Conservation (phyloP, 2,797 vertebrate genomes). For the Sarcoramphus papa region DNA sequence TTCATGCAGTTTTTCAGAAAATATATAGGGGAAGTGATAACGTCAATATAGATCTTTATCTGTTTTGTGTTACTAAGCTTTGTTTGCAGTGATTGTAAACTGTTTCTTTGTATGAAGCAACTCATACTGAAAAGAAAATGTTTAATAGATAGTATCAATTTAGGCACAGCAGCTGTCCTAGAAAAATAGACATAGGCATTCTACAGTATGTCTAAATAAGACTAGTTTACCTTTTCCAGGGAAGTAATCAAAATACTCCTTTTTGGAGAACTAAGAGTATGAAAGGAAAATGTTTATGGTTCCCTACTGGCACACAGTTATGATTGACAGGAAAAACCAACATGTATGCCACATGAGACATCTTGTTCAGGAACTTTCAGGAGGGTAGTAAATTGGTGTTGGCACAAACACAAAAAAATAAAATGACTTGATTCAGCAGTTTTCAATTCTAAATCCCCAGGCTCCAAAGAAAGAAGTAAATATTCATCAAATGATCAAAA, state of each 20-base stretch:
- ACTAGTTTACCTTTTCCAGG: conserved; percentile 68
- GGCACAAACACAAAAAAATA: conserved; percentile 83
- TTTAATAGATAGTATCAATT: conserved; percentile 61
- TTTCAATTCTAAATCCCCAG: conserved; percentile 77
- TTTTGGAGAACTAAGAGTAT: conserved; percentile 70
- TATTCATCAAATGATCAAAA: conserved; percentile 88
- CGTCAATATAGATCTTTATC: conserved; percentile 40
- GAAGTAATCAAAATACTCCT: conserved; percentile 77
- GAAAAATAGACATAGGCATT: conserved; percentile 52
- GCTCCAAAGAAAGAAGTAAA: conserved; percentile 79
- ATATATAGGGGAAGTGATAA: neutral
- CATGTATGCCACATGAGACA: conserved; percentile 76
- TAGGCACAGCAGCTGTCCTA: conserved; percentile 14
- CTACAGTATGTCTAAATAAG: conserved; percentile 59
- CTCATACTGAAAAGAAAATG: conserved; percentile 49
- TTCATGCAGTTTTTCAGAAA: conserved; percentile 46
- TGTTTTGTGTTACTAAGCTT: conserved; percentile 17
- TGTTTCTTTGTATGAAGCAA: conserved; percentile 36
- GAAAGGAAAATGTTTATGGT: conserved; percentile 78
- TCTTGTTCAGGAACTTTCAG: conserved; percentile 80
- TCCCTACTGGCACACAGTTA: conserved; percentile 73
- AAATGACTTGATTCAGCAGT: conserved; percentile 87
- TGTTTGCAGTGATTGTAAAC: conserved; percentile 43
- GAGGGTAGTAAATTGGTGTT: conserved; percentile 82
- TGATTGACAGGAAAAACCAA: conserved; percentile 84